Conservation (phyloP, 2,797 vertebrate genomes). For the Hypotaenidia philippensis region DNA sequence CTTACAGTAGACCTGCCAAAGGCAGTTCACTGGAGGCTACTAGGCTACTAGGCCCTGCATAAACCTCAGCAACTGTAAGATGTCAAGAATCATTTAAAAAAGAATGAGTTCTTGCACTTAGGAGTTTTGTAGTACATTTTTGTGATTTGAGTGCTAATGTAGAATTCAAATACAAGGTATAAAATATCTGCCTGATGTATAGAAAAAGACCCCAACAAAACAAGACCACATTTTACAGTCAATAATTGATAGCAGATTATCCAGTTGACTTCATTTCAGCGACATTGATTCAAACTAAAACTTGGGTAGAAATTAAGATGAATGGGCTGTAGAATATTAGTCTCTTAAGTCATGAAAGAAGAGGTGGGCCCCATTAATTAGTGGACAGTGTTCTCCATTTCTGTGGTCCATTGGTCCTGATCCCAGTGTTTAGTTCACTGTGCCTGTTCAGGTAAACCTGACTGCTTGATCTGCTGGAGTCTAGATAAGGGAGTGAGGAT, state of each 20-base stretch:
- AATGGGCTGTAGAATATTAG: background rate
- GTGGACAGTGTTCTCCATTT: background rate
- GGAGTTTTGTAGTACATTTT: background rate
- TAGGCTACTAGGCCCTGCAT: background rate
- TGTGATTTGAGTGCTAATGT: background rate
- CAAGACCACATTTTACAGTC: background rate
- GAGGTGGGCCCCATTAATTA: accelerated
- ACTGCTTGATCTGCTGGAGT: background rate
- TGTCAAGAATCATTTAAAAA: background rate
- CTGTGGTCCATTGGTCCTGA: background rate
- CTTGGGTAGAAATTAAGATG: background rate
- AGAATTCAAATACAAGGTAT: background rate
- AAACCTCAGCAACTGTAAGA: background rate
- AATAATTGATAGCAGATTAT: background rate
- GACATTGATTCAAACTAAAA: background rate
- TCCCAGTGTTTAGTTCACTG: background rate
- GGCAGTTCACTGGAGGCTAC: background rate
- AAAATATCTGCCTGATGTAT: background rate
- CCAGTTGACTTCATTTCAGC: background rate
- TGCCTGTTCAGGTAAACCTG: background rate
- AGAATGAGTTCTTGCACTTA: background rate
- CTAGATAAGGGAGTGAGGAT: background rate
- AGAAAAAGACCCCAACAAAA: background rate
- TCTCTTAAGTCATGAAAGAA: background rate
- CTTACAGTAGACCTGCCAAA: background rate